Base-by-base conservation (phyloP, 2,113 vertebrate species). In the Ictalurus furcatus region DNA sequence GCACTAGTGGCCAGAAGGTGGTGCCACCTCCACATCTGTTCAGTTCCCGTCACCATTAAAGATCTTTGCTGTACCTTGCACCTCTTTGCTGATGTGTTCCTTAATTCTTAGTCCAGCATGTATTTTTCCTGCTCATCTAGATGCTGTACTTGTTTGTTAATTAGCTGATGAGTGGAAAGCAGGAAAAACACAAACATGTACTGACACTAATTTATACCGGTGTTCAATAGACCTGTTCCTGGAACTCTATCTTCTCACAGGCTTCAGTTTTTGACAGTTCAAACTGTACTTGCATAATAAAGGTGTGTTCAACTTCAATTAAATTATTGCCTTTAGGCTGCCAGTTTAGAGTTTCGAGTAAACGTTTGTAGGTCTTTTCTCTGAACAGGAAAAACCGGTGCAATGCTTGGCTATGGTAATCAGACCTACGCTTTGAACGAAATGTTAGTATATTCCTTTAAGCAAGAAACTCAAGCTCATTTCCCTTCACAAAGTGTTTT, bases 401-500 rank as follows among this genome's bases (percentile, higher is more conserved):
- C 5, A 48, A 48, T 52, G 23, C 17, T 25, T 11, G 7, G 13
- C 65, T 30, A 3, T 44, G 21, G 19, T 40, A 34, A n/a, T 34
- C 0, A 23, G 0, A 21, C 17, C 23, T 34, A 21, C 0, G 0
- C 52, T 58, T 30, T 56, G 40, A 23, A 52, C 48, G n/a, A 21
- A 13, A 59, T 54, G 12, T 40, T 83, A 4, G 34, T 14, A 0
- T 25, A 83, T 40, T 40, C 21, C 81, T 83, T 82, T 58, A 82
- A 83, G 30, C 40, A 40, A 61, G 34, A 63, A 84, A 84, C 58
- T 63, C 2, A 2, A 59, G 34, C 34, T 86, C 5, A 28, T 44
- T 89, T 91, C 88, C 82, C 90, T 88, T 89, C 82, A 85, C 25
- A 83, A 76, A 65, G 76, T 34, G 37, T 56, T 90, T 88, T 91